phyloP scores from a whole-genome alignment of 2,113 vertebrate species.

The Barnardius zonarius region DNA sequence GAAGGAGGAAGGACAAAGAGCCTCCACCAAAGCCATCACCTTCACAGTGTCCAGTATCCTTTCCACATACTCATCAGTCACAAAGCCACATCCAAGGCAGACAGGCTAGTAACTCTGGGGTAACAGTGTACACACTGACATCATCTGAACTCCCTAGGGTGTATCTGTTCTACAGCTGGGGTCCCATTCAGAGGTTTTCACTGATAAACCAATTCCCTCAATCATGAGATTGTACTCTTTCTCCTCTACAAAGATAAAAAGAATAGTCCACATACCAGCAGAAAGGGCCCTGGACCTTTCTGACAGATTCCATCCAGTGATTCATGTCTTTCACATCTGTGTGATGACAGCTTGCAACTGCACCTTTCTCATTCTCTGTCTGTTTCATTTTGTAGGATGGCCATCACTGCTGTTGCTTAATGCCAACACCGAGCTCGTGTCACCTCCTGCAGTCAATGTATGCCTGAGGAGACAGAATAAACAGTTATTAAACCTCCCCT shows the following conservation, averaged over 20 bases:
- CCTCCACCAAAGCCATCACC: neutral
- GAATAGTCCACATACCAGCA: neutral
- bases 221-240: neutral
- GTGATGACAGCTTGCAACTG: neutral
- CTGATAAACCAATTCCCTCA: neutral
- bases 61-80: neutral
- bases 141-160: neutral
- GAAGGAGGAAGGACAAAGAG: neutral
- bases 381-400: neutral
- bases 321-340: neutral
- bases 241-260: neutral
- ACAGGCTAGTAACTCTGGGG: neutral
- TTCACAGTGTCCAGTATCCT: neutral
- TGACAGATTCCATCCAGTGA: neutral
- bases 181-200: neutral
- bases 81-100: neutral
- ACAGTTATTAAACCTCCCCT: slow-evolving; percentile 26
- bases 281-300: neutral
- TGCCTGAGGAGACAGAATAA: slow-evolving; percentile 30
- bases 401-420: neutral
- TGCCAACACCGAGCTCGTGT: neutral
- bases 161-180: neutral
- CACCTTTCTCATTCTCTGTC: neutral
- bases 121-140: neutral
- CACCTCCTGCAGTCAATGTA: neutral